These are phyloP conservation scores for Drosophila acutilabella DNA, from an alignment of 2,888 invertebrate species.

Conservation along the genomic window DNA sequence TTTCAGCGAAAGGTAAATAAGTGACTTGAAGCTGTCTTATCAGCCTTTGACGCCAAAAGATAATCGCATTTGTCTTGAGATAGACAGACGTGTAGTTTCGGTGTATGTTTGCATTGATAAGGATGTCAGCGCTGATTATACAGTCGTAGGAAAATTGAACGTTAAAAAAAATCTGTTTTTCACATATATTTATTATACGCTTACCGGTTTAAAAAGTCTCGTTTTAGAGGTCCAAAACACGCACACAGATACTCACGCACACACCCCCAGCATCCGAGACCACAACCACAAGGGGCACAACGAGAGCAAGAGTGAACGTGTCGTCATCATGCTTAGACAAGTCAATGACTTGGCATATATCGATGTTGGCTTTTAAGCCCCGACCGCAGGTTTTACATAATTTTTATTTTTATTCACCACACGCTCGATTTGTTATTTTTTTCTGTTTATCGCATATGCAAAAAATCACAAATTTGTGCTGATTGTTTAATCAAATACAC, in stretches of 20 bases:
- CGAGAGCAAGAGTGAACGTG: constrained; percentile 44
- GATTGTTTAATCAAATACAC: constrained; percentile 52
- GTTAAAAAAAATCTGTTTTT: constrained; percentile 6
- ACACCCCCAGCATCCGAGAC: neutral
- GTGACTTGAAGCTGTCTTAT: constrained; percentile 11
- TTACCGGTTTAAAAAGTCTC: constrained; percentile 46
- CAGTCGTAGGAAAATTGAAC: constrained; percentile 16
- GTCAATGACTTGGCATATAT: constrained; percentile 68
- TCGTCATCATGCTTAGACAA: constrained; percentile 29
- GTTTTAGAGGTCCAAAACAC: constrained; percentile 14
- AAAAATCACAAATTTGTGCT: constrained; percentile 61
- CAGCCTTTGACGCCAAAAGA: constrained; percentile 27
- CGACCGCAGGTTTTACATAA: constrained; percentile 52
- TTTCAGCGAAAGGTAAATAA: constrained; percentile 17
- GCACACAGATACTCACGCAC: constrained; percentile 1
- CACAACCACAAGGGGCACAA: constrained; percentile 25
- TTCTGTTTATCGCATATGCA: constrained; percentile 21
- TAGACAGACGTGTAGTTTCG: constrained; percentile 6
- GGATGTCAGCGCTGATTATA: constrained; percentile 30
- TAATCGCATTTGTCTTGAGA: constrained; percentile 23
- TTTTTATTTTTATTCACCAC: constrained; percentile 26
- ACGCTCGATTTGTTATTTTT: constrained; percentile 8
- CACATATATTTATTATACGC: neutral
- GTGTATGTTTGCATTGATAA: constrained; percentile 35
- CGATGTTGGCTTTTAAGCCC: constrained; percentile 14